Evolutionary conservation across 1,140 invertebrate species (phyloP), one percentile per base, ranked within the genome.

Genomic region (Bombus huntii): DNA sequence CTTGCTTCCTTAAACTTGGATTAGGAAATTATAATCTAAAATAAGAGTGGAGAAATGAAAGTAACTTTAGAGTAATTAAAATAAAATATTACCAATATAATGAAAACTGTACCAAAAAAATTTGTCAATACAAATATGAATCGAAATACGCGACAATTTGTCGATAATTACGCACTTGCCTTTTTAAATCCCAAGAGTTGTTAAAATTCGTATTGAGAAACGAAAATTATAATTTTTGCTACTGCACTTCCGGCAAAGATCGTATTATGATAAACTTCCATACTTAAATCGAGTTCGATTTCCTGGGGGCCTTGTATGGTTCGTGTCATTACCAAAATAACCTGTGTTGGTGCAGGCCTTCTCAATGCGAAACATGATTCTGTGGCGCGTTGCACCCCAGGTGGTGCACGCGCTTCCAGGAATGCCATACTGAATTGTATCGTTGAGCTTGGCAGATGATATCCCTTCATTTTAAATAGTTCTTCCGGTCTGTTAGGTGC

Each of bases 391-490:
- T 94, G 86, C 2, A 98, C 95, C 28, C 96, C 96, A 0, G 94
- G 93, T 0, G 97, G 96, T 28, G 97, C 96, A 83, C 96, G 94
- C 1, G 96, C 96, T 71, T 96, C 95, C 1, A 97, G 92, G 57
- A 99, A 94, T 12, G 97, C 96, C 94, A 99, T 96, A 74, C 96
- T 96, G 94, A 99, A 99, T 81, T 97, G 96, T 8, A 98, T 96
- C 59, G 96, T 97, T 31, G 97, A 97, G 34, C 95, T 96, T 1
- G 96, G 92, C 95, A 97, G 97, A 31, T 96, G 94, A 0, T 98
- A 97, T 0, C 98, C 97, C 81, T 97, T 96, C 96, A 99, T 98
- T 18, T 97, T 98, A 94, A 99, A 99, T 3, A 99, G 95, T 78
- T 98, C 97, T 66, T 98, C 95, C 88, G 96, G 96, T 10, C 96